These are phyloP conservation scores for Bruchidius siliquastri DNA, from an alignment of 2,888 invertebrate species.

Conservation along the genomic window DNA sequence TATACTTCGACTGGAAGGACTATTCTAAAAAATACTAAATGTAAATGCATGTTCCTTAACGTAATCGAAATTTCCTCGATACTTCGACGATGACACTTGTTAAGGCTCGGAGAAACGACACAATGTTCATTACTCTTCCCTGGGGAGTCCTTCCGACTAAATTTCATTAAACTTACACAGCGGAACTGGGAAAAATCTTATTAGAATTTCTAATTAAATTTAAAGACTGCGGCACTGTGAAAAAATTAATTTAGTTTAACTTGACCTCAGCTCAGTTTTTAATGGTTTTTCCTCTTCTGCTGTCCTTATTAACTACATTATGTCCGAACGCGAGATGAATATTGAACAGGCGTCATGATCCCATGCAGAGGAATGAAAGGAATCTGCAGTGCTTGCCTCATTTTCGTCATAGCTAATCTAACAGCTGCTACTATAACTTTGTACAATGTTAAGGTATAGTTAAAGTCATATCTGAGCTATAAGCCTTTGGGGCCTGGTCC, in stretches of 20 bases:
- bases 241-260: conserved; percentile 3
- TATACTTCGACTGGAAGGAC: no score
- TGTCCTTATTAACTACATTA: neutral
- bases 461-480: no score
- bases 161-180: conserved; percentile 8
- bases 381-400: neutral
- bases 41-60: neutral
- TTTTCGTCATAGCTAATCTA: no score
- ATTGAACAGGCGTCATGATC: neutral
- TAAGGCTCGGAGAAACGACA: neutral
- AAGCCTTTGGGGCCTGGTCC: no score
- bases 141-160: conserved; percentile 3
- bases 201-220: conserved; percentile 11
- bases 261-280: neutral
- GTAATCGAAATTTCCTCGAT: neutral
- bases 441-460: no score
- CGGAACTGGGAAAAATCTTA: conserved; percentile 8
- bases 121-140: neutral
- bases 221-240: conserved; percentile 2
- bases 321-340: neutral
- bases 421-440: no score
- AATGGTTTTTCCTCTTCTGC: neutral
- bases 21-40: no score
- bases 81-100: neutral
- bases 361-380: neutral